phyloP scores from a whole-genome alignment of 2,113 vertebrate genomes.

The Barnardius zonarius region DNA sequence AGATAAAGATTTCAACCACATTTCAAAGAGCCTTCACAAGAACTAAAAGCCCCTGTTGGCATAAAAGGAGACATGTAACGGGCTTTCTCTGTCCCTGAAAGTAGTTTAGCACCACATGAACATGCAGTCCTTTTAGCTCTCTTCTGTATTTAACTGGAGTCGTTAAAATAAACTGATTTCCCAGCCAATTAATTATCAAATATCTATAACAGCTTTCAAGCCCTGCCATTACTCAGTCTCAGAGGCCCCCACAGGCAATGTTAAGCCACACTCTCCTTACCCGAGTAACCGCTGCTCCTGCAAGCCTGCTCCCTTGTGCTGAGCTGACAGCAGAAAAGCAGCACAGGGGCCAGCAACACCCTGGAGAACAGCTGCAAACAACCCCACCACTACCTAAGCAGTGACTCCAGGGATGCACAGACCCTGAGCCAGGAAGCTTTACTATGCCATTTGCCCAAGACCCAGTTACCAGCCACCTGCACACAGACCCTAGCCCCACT shows the following conservation, averaged over 20 bases:
- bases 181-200: constrained; percentile 64
- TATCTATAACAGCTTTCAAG: constrained; percentile 65
- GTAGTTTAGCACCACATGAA: constrained; percentile 35
- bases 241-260: constrained; percentile 11
- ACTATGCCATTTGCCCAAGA: fast-evolving
- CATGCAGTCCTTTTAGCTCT: constrained; percentile 35
- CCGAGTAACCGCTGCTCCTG: not conserved
- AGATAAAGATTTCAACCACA: constrained; percentile 42
- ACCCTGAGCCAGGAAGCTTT: not conserved
- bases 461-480: fast-evolving
- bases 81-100: constrained; percentile 36
- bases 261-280: constrained; percentile 25
- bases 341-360: not conserved
- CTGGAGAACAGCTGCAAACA: not conserved
- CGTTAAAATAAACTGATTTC: constrained; percentile 62
- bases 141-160: constrained; percentile 63
- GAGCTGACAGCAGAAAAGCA: not conserved
- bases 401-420: fast-evolving
- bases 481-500: not conserved
- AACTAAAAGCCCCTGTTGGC: constrained; percentile 20
- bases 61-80: constrained; percentile 33
- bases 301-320: not conserved
- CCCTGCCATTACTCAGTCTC: constrained; percentile 28
- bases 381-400: not conserved
- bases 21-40: constrained; percentile 26